Percentiles rank a stretch among this genome's conserved stretches.
Evolutionary conservation across 2,888 invertebrate species (phyloP).

Genomic region (Papilio elwesi): DNA sequence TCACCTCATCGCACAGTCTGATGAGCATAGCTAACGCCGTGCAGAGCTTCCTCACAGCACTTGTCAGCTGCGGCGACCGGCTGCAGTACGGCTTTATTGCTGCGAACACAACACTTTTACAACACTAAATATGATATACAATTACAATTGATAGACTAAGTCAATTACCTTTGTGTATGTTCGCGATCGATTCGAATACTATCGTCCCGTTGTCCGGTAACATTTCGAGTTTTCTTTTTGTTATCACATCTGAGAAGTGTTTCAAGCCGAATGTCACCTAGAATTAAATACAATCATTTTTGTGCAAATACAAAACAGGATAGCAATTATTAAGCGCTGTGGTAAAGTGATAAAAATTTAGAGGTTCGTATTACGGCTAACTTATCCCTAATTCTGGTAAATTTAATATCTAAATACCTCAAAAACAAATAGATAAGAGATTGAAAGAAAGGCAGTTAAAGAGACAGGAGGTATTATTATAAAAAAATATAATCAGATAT

Average conservation of each 20-base stretch:
- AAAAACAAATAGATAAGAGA: not conserved
- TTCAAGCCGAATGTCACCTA: slow-evolving; percentile 86
- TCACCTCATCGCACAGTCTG: slow-evolving; percentile 94
- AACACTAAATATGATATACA: slow-evolving; percentile 17
- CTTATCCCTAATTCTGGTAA: not conserved
- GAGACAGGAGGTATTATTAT: not conserved
- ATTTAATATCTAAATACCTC: not conserved
- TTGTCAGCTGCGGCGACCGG: slow-evolving; percentile 87
- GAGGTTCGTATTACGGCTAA: slow-evolving; percentile 1
- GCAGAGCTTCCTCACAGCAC: slow-evolving; percentile 94
- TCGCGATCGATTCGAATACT: slow-evolving; percentile 95
- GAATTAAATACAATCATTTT: slow-evolving; percentile 39
- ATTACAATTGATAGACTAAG: slow-evolving; percentile 11
- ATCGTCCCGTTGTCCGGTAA: slow-evolving; percentile 97
- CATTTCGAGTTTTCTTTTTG: slow-evolving; percentile 96
- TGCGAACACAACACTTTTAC: slow-evolving; percentile 55
- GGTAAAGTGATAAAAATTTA: not conserved
- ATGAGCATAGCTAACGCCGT: slow-evolving; percentile 93
- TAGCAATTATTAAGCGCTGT: not conserved
- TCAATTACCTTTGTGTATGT: slow-evolving; percentile 88
- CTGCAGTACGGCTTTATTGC: slow-evolving; percentile 81
- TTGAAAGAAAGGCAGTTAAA: not conserved
- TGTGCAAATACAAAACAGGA: not conserved
- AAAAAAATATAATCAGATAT: not conserved
- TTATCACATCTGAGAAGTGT: slow-evolving; percentile 96